Evolutionary conservation across 35 echinoderm and acorn worm species (phyloP), one percentile per base, ranked within the genome.

Genomic region (Ophioderma brevispina): DNA sequence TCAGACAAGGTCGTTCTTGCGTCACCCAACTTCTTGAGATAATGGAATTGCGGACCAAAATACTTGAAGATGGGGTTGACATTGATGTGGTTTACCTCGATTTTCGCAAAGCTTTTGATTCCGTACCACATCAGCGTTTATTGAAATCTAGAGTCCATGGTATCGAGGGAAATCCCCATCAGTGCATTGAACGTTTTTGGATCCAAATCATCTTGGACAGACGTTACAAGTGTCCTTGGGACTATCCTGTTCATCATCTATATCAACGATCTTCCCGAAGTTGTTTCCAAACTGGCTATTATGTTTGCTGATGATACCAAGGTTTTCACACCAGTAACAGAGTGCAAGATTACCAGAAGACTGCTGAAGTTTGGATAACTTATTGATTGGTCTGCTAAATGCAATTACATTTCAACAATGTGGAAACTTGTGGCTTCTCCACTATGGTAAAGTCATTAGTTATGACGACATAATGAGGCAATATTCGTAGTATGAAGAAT

Each of bases 71-170:
- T 86, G 90, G 81, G 13, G 56, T 78, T 40, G 35, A 55, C 13
- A 35, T 38, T 76, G 88, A 84, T 39, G 33, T 75, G 13, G 5
- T 64, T 40, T 85, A 85, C 39, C 34, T 92, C 0, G 38, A 92
- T 77, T 92, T 78, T 39, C 30, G 64, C 36, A 92, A 92, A 33
- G 76, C 82, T 0, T 92, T 92, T 36, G 75, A 92, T 77, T 75
- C 32, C n/a, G 40, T 87, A 14, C 85, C 85, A 0, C 85, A 87
- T 39, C 32, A 39, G 37, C 81, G 80, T 38, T 37, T 91, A 38
- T 39, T 91, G 35, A 91, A 91, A 64, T 15, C 84, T 1, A 43
- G 78, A 79, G 55, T 40, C 37, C 76, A 78, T 39, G 88, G 88
- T 31, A 92, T 78, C 23, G 25, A 38, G 10, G 76, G 89, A 32